Percentiles rank a stretch among this genome's conserved stretches.
Conservation (phyloP, 2,113 vertebrate species). For the Microtus ochrogaster region DNA sequence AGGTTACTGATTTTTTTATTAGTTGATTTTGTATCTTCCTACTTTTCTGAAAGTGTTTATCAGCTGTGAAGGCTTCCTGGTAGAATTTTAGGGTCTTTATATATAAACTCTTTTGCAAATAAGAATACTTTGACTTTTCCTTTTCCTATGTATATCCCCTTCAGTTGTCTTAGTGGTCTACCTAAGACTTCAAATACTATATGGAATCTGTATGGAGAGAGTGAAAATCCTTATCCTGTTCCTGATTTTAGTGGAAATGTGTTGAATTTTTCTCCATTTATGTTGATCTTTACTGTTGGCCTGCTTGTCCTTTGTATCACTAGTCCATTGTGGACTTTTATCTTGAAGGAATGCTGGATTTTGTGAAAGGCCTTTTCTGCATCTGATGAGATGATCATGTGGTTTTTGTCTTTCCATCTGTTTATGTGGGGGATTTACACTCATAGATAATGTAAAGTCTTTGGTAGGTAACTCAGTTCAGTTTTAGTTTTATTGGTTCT, state of each 20-base stretch:
- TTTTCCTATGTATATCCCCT: not conserved
- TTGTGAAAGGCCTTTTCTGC: not conserved
- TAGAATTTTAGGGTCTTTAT: not conserved
- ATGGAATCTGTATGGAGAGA: not conserved
- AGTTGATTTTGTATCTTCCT: not conserved
- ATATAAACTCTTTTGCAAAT: not conserved
- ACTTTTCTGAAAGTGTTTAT: not conserved
- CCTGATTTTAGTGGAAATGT: not conserved
- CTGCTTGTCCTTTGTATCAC: not conserved
- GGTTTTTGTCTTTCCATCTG: not conserved
- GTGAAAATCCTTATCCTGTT: not conserved
- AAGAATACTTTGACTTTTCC: not conserved
- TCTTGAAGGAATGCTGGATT: not conserved
- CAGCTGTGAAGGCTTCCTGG: not conserved
- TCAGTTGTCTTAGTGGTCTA: not conserved
- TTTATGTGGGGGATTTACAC: not conserved
- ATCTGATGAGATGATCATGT: not conserved
- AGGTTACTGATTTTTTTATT: not conserved
- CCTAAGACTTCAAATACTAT: not conserved
- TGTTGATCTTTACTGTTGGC: not conserved
- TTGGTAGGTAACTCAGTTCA: not conserved
- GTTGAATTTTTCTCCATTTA: not conserved
- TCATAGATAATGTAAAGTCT: not conserved
- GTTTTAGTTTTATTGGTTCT: conserved; percentile 12
- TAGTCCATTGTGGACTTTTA: not conserved